Conservation (phyloP, 1,140 invertebrate genomes). For the Dendrolimus punctatus region DNA sequence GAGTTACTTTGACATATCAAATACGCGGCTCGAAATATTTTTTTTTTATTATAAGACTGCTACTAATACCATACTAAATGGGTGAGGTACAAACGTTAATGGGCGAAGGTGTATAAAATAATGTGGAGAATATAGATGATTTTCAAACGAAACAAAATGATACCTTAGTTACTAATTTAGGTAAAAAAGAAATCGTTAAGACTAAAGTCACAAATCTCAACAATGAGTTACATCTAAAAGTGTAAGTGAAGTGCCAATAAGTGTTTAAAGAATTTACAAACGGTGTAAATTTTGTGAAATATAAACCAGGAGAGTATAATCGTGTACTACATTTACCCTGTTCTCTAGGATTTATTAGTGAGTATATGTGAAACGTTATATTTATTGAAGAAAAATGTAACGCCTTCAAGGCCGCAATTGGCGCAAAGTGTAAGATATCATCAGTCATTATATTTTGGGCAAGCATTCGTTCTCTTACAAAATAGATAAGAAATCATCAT, state of each 20-base stretch:
- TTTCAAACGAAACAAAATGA: slow-evolving; percentile 26
- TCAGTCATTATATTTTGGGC: slow-evolving; percentile 56
- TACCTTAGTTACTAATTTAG: slow-evolving; percentile 48
- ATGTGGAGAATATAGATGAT: slow-evolving; percentile 16
- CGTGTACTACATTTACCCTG: slow-evolving; percentile 69
- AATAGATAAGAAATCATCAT: neutral
- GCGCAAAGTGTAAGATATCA: neutral
- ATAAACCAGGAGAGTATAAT: slow-evolving; percentile 47
- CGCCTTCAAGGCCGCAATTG: too few relatives aligned
- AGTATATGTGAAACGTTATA: slow-evolving; percentile 41
- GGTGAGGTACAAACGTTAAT: slow-evolving; percentile 31
- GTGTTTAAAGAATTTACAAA: slow-evolving; percentile 57
- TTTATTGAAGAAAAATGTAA: neutral
- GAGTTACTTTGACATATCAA: slow-evolving; percentile 70
- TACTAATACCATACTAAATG: slow-evolving; percentile 62
- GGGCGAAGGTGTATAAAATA: too few relatives aligned
- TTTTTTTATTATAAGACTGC: slow-evolving; percentile 60
- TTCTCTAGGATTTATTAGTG: slow-evolving; percentile 67
- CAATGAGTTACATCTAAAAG: slow-evolving; percentile 57
- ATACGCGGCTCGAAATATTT: slow-evolving; percentile 69
- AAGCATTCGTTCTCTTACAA: slow-evolving; percentile 38
- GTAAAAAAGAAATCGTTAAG: slow-evolving; percentile 48
- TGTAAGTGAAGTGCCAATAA: slow-evolving; percentile 59
- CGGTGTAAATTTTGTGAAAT: slow-evolving; percentile 61
- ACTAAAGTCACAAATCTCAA: slow-evolving; percentile 55